Conservation (phyloP, 2,113 vertebrate genomes). For the Gadus chalcogrammus region DNA sequence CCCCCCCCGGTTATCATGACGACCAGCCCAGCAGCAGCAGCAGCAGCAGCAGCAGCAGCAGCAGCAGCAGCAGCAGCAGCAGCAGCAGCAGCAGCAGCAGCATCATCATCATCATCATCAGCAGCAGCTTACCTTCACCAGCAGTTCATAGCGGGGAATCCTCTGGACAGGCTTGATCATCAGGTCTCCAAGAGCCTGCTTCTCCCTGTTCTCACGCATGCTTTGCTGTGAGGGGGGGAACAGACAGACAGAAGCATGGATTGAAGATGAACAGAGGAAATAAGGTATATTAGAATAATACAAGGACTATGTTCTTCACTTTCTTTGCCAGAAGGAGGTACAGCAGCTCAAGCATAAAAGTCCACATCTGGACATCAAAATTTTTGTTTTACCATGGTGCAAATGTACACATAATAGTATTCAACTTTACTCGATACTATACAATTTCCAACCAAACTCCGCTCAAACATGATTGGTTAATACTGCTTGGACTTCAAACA, state of each 20-base stretch:
- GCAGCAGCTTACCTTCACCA: conserved; percentile 84
- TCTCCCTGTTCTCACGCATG: conserved; percentile 98
- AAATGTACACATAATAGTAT: not conserved
- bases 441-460: no score
- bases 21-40: no score
- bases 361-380: not conserved
- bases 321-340: not conserved
- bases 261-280: no score
- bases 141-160: conserved; percentile 94
- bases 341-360: not conserved
- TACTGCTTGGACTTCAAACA: not conserved
- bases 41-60: no score
- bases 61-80: no score
- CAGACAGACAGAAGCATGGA: not conserved
- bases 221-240: conserved; percentile 80
- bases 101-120: no score
- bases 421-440: no score
- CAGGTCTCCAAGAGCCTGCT: conserved; percentile 93
- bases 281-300: not conserved
- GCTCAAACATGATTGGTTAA: not conserved
- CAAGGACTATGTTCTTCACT: not conserved
- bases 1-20: no score
- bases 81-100: no score
- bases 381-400: not conserved
- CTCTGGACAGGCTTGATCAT: conserved; percentile 99